A percentile compares a stretch with the other conserved stretches of the same genome.
Evolutionary conservation across 2,113 vertebrate species (phyloP).

Genomic region (Scomber japonicus): DNA sequence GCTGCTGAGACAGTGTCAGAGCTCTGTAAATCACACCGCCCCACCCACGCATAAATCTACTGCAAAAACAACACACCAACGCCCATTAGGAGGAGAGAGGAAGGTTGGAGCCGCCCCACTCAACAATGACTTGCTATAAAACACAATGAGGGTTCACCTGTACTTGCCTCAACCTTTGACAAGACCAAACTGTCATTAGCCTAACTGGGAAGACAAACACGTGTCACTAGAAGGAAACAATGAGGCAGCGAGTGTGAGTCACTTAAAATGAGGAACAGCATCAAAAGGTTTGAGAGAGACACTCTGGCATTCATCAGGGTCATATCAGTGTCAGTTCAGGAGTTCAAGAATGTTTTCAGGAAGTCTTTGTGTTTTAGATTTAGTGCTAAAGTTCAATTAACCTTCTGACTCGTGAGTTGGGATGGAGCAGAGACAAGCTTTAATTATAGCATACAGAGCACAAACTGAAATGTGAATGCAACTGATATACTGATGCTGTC

Average conservation of each 20-base stretch:
- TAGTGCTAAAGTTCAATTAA: slow-evolving; percentile 77
- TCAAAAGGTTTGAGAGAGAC: slow-evolving; percentile 72
- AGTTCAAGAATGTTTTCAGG: slow-evolving; percentile 81
- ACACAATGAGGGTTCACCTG: slow-evolving; percentile 79
- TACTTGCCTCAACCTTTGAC: slow-evolving; percentile 56
- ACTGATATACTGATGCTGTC: slow-evolving; percentile 64
- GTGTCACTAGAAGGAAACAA: slow-evolving; percentile 72
- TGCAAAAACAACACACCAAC: slow-evolving; percentile 82
- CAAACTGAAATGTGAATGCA: slow-evolving; percentile 55
- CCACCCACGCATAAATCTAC: slow-evolving; percentile 80
- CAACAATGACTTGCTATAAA: slow-evolving; percentile 84
- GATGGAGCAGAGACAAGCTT: slow-evolving; percentile 54
- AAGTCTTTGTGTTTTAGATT: slow-evolving; percentile 78
- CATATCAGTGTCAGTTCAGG: slow-evolving; percentile 78
- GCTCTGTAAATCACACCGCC: slow-evolving; percentile 78
- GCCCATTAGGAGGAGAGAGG: slow-evolving; percentile 80
- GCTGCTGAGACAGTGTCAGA: slow-evolving; percentile 78
- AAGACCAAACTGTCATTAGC: slow-evolving; percentile 60
- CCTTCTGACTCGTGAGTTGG: slow-evolving; percentile 64
- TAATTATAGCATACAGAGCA: slow-evolving; percentile 70
- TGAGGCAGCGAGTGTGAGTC: slow-evolving; percentile 56
- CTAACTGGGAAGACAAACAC: slow-evolving; percentile 70
- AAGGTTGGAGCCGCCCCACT: slow-evolving; percentile 79
- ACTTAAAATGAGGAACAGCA: slow-evolving; percentile 56
- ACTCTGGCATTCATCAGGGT: slow-evolving; percentile 70